phyloP scores from a whole-genome alignment of 2,113 vertebrate species.

The Phocoena phocoena region DNA sequence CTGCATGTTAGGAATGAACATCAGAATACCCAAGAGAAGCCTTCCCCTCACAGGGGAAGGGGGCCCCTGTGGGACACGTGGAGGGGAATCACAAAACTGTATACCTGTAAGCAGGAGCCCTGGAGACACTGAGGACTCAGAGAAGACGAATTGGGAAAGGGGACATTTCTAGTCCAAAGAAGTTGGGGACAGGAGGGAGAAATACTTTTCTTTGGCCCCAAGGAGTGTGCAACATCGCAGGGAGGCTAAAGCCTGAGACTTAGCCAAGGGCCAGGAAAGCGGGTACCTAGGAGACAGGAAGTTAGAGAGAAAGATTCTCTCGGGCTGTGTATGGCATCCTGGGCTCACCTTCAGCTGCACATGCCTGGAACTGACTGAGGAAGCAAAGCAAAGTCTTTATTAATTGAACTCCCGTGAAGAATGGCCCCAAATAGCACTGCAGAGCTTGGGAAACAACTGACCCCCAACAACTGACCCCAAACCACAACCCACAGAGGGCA shows the following conservation, averaged over 20 bases:
- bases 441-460: not conserved
- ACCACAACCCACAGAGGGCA: too few species aligned
- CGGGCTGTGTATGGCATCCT: not conserved
- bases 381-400: not conserved
- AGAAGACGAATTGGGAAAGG: too few species aligned
- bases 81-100: not conserved
- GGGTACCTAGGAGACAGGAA: not conserved
- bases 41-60: not conserved
- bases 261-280: not conserved
- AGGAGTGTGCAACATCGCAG: not conserved
- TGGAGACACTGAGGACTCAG: accelerated
- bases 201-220: not conserved
- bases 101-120: not conserved
- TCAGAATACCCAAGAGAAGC: not conserved
- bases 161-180: not conserved
- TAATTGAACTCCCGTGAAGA: not conserved
- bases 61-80: not conserved
- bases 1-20: not conserved
- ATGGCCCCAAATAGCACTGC: not conserved
- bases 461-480: not conserved
- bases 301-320: not conserved
- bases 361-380: not conserved
- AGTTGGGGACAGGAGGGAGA: not conserved
- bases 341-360: not conserved
- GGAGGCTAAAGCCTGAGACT: not conserved